Evolutionary conservation across 2,113 vertebrate species (phyloP), one percentile per base, ranked within the genome.

Genomic region (Periophthalmodon schlosseri): DNA sequence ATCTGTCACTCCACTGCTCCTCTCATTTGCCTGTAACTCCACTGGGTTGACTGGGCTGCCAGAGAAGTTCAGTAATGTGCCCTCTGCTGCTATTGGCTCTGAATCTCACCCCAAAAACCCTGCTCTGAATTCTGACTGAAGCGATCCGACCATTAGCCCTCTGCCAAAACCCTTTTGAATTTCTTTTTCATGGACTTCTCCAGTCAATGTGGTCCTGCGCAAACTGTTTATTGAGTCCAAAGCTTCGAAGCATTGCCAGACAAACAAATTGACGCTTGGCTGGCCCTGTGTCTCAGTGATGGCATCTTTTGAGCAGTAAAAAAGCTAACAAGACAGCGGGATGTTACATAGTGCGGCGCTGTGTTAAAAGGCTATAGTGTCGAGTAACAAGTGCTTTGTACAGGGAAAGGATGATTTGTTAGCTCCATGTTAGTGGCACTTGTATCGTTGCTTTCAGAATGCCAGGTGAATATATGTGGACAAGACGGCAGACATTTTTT

Each of bases 201-300:
- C 11, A 70, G 73, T 77, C 56, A 50, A 49, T 72, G 67, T 63
- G 74, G 67, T 46, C 57, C 79, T 18, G 39, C 34, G 73, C 68
- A 81, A 85, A 77, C 69, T 24, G 73, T 84, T 84, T 73, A 72
- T 71, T 67, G 68, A 78, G 60, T 78, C 79, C 68, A 81, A 18
- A 86, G 74, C 64, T 58, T 44, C 21, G 56, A 79, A 54, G 39
- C 28, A 46, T 65, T 18, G 72, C 47, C 69, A 82, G 74, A 78
- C 39, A 67, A 80, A 83, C 24, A 33, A 33, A 86, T 66, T 82
- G 56, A 76, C 68, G 70, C 73, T 65, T 68, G 68, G 49, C 57
- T 60, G 24, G 11, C 49, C 58, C 56, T 52, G 68, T 67, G 10
- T 69, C 68, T 69, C 57, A 14, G 72, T 65, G 50, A 47, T 54